phyloP scores from a whole-genome alignment of 1,140 invertebrate species.

The Drosophila sp. region DNA sequence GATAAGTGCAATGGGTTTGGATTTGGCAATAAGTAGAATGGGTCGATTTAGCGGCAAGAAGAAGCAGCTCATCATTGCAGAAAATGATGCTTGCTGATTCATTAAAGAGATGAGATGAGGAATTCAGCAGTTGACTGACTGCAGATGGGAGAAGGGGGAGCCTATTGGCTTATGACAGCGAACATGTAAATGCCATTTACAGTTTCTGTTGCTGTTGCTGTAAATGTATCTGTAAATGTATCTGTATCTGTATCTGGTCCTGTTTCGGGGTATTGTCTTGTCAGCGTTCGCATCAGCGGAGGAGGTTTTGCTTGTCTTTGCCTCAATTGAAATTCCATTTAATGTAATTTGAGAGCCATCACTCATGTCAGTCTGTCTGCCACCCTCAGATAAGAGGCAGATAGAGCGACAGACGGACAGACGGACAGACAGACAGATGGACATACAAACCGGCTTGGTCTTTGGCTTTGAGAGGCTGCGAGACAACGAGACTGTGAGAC shows the following conservation, averaged over 20 bases:
- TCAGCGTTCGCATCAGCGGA: constrained; percentile 36
- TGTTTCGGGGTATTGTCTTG: constrained; percentile 66
- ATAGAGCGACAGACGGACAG: neutral
- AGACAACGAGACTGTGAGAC: constrained; percentile 26
- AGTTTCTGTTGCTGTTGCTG: constrained; percentile 68
- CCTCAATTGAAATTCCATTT: constrained; percentile 78
- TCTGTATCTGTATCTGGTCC: constrained; percentile 13
- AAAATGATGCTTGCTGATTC: constrained; percentile 57
- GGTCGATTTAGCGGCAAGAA: neutral
- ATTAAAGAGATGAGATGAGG: constrained; percentile 60
- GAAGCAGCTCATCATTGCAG: neutral
- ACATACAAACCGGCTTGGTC: constrained; percentile 17
- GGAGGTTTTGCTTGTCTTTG: constrained; percentile 54
- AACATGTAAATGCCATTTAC: constrained; percentile 82
- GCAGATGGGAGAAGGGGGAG: neutral
- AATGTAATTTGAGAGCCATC: constrained; percentile 82
- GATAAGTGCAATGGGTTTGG: constrained; percentile 19
- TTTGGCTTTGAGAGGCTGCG: constrained; percentile 28
- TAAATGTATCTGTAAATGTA: constrained; percentile 25
- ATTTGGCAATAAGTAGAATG: neutral
- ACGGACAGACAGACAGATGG: constrained; percentile 4
- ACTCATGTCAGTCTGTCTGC: constrained; percentile 58
- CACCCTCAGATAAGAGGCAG: constrained; percentile 43
- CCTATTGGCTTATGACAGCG: constrained; percentile 71
- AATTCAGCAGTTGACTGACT: neutral